These are phyloP conservation scores for Drosophila kepulauana DNA, from an alignment of 1,140 invertebrate genomes.

Conservation along the genomic window DNA sequence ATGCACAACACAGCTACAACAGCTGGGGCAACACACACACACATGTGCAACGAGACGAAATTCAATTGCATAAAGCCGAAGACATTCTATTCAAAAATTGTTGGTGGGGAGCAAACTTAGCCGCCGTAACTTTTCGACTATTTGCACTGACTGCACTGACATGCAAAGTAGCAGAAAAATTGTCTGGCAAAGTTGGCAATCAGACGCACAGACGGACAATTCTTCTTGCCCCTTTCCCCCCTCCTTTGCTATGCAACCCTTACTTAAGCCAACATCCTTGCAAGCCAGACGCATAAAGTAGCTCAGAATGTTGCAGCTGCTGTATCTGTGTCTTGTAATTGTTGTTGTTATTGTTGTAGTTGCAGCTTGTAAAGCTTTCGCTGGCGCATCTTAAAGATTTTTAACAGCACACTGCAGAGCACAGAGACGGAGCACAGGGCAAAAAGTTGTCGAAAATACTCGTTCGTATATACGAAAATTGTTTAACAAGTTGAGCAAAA, in stretches of 20 bases:
- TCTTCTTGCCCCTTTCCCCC: neutral
- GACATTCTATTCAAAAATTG: slow-evolving; percentile 9
- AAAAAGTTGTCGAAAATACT: slow-evolving; percentile 74
- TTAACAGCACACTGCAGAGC: slow-evolving; percentile 42
- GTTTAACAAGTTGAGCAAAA: slow-evolving; percentile 72
- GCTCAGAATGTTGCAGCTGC: slow-evolving; percentile 38
- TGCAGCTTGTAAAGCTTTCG: slow-evolving; percentile 20
- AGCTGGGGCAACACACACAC: slow-evolving; percentile 3
- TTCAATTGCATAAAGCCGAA: slow-evolving; percentile 71
- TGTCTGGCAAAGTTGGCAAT: slow-evolving; percentile 75
- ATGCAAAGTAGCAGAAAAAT: slow-evolving; percentile 83
- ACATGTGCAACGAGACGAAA: slow-evolving; percentile 44
- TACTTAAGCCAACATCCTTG: slow-evolving; percentile 15
- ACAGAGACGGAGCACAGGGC: slow-evolving; percentile 2
- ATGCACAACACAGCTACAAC: slow-evolving; percentile 23
- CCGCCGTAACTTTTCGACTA: slow-evolving; percentile 64
- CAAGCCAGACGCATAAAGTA: slow-evolving; percentile 63
- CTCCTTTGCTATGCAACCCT: neutral
- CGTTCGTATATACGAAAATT: slow-evolving; percentile 74
- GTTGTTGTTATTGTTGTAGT: slow-evolving; percentile 14
- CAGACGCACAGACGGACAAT: slow-evolving; percentile 12
- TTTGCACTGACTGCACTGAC: slow-evolving; percentile 66
- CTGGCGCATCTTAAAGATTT: slow-evolving; percentile 66
- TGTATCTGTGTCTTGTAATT: slow-evolving; percentile 42
- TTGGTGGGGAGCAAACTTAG: slow-evolving; percentile 27